Evolutionary conservation across 1,140 invertebrate genomes (phyloP), one percentile per base, ranked within the genome.

Genomic region (Halictus rubicundus): DNA sequence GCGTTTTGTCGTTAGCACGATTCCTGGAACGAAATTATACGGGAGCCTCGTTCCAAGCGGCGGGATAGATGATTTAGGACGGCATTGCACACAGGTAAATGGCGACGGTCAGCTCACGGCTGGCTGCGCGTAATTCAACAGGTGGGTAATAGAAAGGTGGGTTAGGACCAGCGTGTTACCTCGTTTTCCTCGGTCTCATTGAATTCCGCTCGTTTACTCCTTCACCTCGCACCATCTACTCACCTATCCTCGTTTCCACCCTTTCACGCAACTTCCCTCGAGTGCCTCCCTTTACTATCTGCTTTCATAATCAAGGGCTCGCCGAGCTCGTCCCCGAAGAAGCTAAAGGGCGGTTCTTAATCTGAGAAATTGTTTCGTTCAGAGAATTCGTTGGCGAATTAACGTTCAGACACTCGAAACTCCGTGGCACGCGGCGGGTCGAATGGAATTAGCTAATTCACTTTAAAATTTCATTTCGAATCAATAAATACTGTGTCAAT

Each of bases 111-210:
- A 78, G 70, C 70, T 52, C 69, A 72, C 74, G 69, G 71, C 57
- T 72, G 68, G 63, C 39, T 80, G 68, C 81, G 78, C 76, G 78
- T 86, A 86, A 87, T 85, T 88, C 88, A 89, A 89, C 88, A 89
- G 86, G 88, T 89, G 88, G 87, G 82, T 88, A 81, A 73, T 72
- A 54, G 49, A 52, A 77, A 88, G 82, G 74, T 81, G 85, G 75
- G 85, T 86, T 87, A 84, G 76, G 78, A 81, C 85, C 61, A 83
- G 49, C 70, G 57, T 84, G 49, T 52, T 75, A 78, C 81, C 78
- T 82, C 80, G 60, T 61, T 68, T 82, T 85, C 54, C 82, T 84
- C 82, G 39, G 65, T 57, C 81, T 68, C 80, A 80, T 68, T 82
- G 61, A 86, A 85, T 81, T 81, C 70, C 70, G 68, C 73, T 72